Evolutionary conservation across 2,888 invertebrate species (phyloP), one percentile per base, ranked within the genome.

Genomic region (Azorinus chamasolen): DNA sequence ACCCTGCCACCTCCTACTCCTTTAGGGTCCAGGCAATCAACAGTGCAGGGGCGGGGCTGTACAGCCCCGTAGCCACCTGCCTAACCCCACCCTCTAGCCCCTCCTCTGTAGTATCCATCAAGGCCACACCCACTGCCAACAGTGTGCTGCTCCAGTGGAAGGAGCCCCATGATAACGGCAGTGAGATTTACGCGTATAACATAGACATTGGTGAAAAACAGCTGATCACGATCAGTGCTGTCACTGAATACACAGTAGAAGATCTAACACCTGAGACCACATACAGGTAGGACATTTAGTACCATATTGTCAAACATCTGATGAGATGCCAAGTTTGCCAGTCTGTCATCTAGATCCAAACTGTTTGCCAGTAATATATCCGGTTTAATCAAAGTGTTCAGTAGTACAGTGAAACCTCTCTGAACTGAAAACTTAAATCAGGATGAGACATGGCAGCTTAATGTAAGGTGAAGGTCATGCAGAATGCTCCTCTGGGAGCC

Each of bases 21-120:
- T 97, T 97, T 94, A 95, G 96, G 90, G 95, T 97, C 68, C 94
- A 94, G 94, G 97, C 97, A 46, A 94, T 95, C 61, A 98, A 97
- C 94, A 94, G 94, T 83, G 97, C 97, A 54, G 98, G 98, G n/a
- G 94, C 95, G 68, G 96, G 97, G 83, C 94, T 95, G 51, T 96
- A 95, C 94, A 96, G 97, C 48, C 94, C 95, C 43, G 94, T 95
- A 54, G 94, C 95, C 4, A 95, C 95, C 79, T 95, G 95, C 55
- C 94, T 95, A 81, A 97, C 97, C 41, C 96, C 96, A 18, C 96
- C 97, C n/a, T 96, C 97, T 32, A 95, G 96, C 61, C 97, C 97
- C 20, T 95, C 95, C 51, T 94, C 96, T 25, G 96, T 96, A 32
- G 85, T 90, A 18, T 87, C 90, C 16, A 87, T 93, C 39, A 88